Evolutionary conservation across 2,888 invertebrate genomes (phyloP), one percentile per base, ranked within the genome.

Genomic region (Athripsodes cinereus): DNA sequence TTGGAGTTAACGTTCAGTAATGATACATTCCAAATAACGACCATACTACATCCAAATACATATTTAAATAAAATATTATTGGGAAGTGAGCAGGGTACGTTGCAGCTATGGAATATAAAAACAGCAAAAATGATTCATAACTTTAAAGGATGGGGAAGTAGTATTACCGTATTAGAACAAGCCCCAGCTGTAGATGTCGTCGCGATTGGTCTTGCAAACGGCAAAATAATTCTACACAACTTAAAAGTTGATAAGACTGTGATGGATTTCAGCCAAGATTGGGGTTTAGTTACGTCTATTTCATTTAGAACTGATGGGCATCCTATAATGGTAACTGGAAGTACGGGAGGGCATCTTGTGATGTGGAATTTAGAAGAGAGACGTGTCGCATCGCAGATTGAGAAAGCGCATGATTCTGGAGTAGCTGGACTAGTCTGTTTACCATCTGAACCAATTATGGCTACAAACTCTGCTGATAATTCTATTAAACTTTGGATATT

Each of bases 381-480:
- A 63, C 82, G 86, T 69, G 78, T 96, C 1, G 80, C 88, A 57
- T 88, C 89, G 60, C 96, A 96, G 72, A 73, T 96, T 19, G 76
- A 87, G 52, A 76, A 82, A 46, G 94, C 93, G 1, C 99, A 99
- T 70, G 76, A 81, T 49, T 81, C 78, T 1, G 72, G 84, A 11
- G 87, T 98, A 2, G 84, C 86, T 10, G 93, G 96, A 0, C 74
- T 96, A 66, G 79, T 86, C 65, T 96, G 90, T 73, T 77, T 98
- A 50, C 87, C 90, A 50, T 88, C 86, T 57, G 96, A 99, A 71
- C 96, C 97, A 0, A 72, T 98, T 0, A 78, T 97, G 73, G 82
- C 96, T 1, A 92, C 96, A 0, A 93, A 93, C 11, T 94, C 95
- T 0, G 83, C 88, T n/a, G 97, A 98, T 68, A 97, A 97, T 71